Evolutionary conservation across 2,888 invertebrate genomes (phyloP).

Genomic region (Clunio marinus): DNA sequence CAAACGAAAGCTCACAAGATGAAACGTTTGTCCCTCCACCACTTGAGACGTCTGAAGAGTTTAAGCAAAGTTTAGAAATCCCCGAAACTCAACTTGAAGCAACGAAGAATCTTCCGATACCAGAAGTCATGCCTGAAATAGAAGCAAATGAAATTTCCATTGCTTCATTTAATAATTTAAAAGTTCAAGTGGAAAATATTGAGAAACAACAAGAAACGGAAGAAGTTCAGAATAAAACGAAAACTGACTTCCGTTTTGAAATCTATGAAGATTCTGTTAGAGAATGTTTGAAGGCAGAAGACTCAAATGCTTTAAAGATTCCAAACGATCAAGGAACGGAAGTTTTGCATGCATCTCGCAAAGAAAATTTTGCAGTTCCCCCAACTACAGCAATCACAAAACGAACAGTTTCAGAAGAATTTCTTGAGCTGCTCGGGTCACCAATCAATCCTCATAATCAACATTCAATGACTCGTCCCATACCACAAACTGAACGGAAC

Average conservation of each 20-base stretch:
- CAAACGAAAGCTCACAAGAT: too few relatives aligned
- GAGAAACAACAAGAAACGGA: background rate
- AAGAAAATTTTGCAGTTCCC: conserved; percentile 5
- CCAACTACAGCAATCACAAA: background rate
- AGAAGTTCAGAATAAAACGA: background rate
- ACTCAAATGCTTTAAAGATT: background rate
- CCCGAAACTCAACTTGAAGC: conserved; percentile 7
- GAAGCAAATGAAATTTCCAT: too few relatives aligned
- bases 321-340: background rate
- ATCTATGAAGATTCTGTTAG: conserved; percentile 25
- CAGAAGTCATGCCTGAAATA: background rate
- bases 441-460: background rate
- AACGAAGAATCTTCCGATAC: too few relatives aligned
- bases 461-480: background rate
- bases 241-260: too few relatives aligned
- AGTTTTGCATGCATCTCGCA: conserved; percentile 1
- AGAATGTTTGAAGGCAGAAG: background rate
- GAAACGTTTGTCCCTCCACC: too few relatives aligned
- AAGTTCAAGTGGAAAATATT: too few relatives aligned
- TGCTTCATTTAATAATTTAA: too few relatives aligned
- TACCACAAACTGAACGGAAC: background rate
- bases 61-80: too few relatives aligned
- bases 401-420: conserved; percentile 24
- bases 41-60: too few relatives aligned
- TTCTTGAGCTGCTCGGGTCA: background rate